phyloP scores from a whole-genome alignment of 92 coral and sea anemone genomes.

The Porites evermanni region DNA sequence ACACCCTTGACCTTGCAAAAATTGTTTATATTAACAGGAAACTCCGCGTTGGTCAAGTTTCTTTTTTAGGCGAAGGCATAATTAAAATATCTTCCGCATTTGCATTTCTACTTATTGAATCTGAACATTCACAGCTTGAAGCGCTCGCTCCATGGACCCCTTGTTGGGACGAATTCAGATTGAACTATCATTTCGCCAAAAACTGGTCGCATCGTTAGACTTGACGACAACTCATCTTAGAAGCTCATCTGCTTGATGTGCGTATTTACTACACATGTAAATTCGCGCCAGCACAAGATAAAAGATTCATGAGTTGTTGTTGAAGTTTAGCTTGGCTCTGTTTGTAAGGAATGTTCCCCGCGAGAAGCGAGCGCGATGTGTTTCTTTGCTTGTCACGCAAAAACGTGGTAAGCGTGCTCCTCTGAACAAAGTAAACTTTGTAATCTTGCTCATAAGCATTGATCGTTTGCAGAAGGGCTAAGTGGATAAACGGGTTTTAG shows the following conservation, averaged over 20 bases:
- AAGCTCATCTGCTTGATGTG: slow-evolving; percentile 17
- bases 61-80: slow-evolving; percentile 44
- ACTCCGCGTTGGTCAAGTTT: slow-evolving; percentile 83
- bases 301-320: slow-evolving; percentile 60
- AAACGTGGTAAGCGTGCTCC: not conserved
- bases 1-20: slow-evolving; percentile 55
- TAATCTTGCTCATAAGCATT: not conserved
- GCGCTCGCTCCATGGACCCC: slow-evolving; percentile 55
- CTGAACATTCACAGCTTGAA: slow-evolving; percentile 71
- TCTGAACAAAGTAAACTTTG: not conserved
- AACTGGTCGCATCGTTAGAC: slow-evolving; percentile 12
- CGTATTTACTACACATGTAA: slow-evolving; percentile 30
- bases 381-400: slow-evolving; percentile 42
- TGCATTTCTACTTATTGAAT: slow-evolving; percentile 72
- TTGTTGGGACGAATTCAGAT: slow-evolving; percentile 37
- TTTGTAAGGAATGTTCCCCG: slow-evolving; percentile 4
- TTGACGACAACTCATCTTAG: slow-evolving; percentile 18
- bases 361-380: slow-evolving; percentile 9
- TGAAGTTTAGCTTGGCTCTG: slow-evolving; percentile 56
- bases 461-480: not conserved
- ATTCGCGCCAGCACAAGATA: slow-evolving; percentile 37
- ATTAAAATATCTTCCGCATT: slow-evolving; percentile 77
- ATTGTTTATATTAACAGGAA: slow-evolving; percentile 74
- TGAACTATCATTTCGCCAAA: slow-evolving; percentile 24
- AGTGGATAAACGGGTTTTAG: slow-evolving; percentile 8